A percentile compares a stretch with the other conserved stretches of the same genome.
Conservation (phyloP, 2,888 invertebrate species). For the Choreutis nemorana region DNA sequence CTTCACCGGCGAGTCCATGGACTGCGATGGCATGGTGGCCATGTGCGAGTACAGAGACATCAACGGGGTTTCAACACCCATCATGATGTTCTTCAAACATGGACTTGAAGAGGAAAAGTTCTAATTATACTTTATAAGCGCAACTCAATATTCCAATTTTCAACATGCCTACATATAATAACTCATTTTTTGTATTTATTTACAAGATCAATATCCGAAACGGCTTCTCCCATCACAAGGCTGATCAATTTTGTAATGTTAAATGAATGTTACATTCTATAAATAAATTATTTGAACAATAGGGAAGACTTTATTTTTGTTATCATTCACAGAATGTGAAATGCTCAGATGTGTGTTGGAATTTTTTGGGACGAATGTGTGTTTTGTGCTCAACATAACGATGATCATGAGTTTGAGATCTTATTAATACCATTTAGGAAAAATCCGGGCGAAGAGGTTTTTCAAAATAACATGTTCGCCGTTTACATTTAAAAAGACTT, state of each 20-base stretch:
- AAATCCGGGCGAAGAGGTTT: no score
- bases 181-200: conserved; percentile 53
- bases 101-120: conserved; percentile 96
- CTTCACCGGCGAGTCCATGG: conserved; percentile 93
- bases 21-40: conserved; percentile 93
- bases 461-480: no score
- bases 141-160: conserved; percentile 39
- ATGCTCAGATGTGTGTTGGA: no score
- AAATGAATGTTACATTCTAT: conserved; percentile 48
- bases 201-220: conserved; percentile 50
- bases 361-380: no score
- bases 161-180: conserved; percentile 29
- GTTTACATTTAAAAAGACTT: no score
- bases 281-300: conserved; percentile 55
- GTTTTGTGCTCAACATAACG: no score
- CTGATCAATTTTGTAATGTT: conserved; percentile 59
- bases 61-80: conserved; percentile 81
- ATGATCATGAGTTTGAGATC: no score
- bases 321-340: no score
- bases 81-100: conserved; percentile 96
- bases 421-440: no score
- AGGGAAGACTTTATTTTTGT: conserved; percentile 13
- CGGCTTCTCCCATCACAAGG: conserved; percentile 55
- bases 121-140: conserved; percentile 58
- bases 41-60: conserved; percentile 93